Conservation (phyloP, 23 tunicate genomes). For the Trididemnum clinides region DNA sequence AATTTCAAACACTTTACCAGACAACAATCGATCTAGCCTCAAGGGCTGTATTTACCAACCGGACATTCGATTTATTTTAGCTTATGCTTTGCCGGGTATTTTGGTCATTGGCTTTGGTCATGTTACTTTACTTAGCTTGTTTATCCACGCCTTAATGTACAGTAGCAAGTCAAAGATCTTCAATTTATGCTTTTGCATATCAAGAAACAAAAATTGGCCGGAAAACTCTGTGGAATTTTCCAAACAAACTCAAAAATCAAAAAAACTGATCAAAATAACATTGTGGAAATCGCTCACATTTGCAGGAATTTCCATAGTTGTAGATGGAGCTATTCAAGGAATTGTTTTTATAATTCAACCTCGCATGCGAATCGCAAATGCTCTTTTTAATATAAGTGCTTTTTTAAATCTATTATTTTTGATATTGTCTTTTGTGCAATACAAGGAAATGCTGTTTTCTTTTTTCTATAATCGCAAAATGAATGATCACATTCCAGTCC, state of each 20-base stretch:
- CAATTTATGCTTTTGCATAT: background rate
- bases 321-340: background rate
- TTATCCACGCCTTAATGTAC: slow-evolving; percentile 37
- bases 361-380: background rate
- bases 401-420: background rate
- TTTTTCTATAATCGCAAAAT: too few relatives aligned
- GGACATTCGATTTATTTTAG: background rate
- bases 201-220: background rate
- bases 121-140: slow-evolving; percentile 28
- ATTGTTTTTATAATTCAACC: background rate
- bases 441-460: background rate
- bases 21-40: slow-evolving; percentile 2
- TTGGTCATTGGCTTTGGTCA: slow-evolving; percentile 40
- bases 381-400: background rate
- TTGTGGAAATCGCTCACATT: background rate
- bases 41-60: slow-evolving; percentile 19
- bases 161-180: background rate
- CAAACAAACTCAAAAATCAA: background rate
- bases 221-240: background rate
- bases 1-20: background rate
- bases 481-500: too few relatives aligned
- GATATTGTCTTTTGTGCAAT: background rate
- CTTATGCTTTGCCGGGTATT: background rate
- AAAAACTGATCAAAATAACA: background rate
- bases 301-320: background rate